A percentile compares a stretch with the other conserved stretches of the same genome.
phyloP scores from a whole-genome alignment of 2,888 invertebrate species.

The Habrosyne pyritoides region DNA sequence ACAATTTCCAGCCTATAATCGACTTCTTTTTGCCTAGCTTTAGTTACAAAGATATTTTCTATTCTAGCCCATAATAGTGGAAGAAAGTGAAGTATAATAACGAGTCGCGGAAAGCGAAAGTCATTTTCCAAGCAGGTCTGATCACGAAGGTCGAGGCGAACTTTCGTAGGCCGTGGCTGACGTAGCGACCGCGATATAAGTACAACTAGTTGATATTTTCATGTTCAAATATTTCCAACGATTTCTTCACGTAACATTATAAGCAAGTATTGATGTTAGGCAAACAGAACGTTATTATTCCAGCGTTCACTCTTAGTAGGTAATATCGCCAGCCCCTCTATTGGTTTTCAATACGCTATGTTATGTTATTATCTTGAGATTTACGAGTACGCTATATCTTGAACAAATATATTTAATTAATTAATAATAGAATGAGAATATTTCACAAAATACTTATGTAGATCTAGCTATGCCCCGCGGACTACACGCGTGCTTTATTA shows the following conservation, averaged over 20 bases:
- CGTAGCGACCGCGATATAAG: conserved; percentile 26
- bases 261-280: neutral
- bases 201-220: conserved; percentile 8
- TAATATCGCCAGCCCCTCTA: conserved; percentile 1
- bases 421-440: too few relatives aligned
- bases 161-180: conserved; percentile 35
- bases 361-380: neutral
- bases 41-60: conserved; percentile 33
- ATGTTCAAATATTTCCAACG: conserved; percentile 3
- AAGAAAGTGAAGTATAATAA: conserved; percentile 37
- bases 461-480: too few relatives aligned
- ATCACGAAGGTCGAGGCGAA: conserved; percentile 40
- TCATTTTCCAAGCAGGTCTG: conserved; percentile 39
- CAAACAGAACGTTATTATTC: neutral
- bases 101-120: conserved; percentile 51
- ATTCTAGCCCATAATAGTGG: conserved; percentile 15
- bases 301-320: neutral
- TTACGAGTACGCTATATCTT: neutral
- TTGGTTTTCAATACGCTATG: conserved; percentile 3
- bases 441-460: too few relatives aligned
- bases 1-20: conserved; percentile 26
- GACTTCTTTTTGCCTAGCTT: conserved; percentile 25
- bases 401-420: too few relatives aligned
- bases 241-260: neutral
- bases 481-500: too few relatives aligned